Evolutionary conservation across 2,113 vertebrate genomes (phyloP), one percentile per base, ranked within the genome.

Genomic region (Saguinus midas): DNA sequence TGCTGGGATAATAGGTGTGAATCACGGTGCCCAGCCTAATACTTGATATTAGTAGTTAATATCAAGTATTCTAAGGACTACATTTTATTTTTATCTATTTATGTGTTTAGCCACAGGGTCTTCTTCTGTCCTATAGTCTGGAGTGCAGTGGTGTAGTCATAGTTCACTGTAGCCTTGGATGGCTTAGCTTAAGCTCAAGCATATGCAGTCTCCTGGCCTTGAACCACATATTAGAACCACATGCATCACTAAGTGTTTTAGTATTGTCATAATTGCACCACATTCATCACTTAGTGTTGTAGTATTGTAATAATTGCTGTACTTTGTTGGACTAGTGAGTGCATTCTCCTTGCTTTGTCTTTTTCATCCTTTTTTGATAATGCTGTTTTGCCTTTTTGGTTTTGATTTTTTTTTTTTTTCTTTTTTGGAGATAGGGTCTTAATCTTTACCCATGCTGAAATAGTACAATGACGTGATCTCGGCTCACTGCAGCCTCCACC

Each of bases 201-300:
- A 64, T 64, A 13, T 64, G 61, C 27, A 27, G 13, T 64, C 61
- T 64, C 66, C 6, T 68, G 66, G 66, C 14, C 66, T 68, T 68
- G 66, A 35, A 35, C 58, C 52, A 81, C 23, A 78, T 93, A 90
- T 96, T 97, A 50, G 89, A 93, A 73, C 27, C n/a, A 4, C 23
- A 9, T 50, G 84, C 2, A 79, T 52, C 91, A 75, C 61, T 57
- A 57, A 8, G 37, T 95, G 25, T 90, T 14, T 96, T 75, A 90
- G 50, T 90, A 3, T 40, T 40, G 37, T 40, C 37, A 40, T 40
- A 40, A 40, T 40, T 40, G 37, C 37, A 73, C 27, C n/a, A 4
- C 23, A 9, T 50, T 88, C 2, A 79, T 52, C 91, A 75, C 61
- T 57, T 48, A 8, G 37, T 95, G 25, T 90, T 14, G 94, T 75